These are phyloP conservation scores for Heterodera filipjevi DNA, from an alignment of 2,888 invertebrate species.

Conservation along the genomic window DNA sequence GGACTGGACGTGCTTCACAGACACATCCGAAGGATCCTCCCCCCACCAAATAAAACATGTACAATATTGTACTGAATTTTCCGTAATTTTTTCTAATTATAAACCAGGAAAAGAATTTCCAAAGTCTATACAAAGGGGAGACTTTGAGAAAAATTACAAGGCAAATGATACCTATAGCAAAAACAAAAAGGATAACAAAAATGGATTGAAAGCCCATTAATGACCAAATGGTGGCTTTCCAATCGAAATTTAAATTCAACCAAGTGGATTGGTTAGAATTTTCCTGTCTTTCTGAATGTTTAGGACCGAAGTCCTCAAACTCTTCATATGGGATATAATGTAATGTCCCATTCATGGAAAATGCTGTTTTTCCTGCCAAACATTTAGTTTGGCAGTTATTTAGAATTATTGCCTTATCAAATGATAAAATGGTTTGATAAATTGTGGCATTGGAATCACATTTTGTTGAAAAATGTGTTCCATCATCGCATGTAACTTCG, in stretches of 20 bases:
- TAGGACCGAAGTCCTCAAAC: not conserved
- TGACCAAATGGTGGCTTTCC: not conserved
- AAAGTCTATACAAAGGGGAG: not conserved
- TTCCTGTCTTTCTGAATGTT: not conserved
- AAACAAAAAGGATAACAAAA: not conserved
- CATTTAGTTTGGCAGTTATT: too few species aligned
- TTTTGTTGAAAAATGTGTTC: too few species aligned
- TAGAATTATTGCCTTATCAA: too few species aligned
- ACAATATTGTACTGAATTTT: not conserved
- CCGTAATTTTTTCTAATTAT: too few species aligned
- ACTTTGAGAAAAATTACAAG: not conserved
- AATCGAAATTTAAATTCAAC: not conserved
- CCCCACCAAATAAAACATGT: not conserved
- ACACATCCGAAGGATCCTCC: not conserved
- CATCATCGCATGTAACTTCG: too few species aligned
- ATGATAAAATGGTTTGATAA: too few species aligned
- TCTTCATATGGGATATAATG: not conserved
- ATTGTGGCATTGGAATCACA: too few species aligned
- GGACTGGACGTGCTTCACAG: not conserved
- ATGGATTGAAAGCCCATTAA: not conserved
- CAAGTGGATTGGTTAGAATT: not conserved
- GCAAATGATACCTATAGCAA: not conserved
- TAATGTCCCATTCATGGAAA: too few species aligned
- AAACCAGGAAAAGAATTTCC: not conserved
- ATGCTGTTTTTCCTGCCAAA: too few species aligned